Base-by-base conservation (phyloP, 2,797 vertebrate species). In the Alcedo atthis region DNA sequence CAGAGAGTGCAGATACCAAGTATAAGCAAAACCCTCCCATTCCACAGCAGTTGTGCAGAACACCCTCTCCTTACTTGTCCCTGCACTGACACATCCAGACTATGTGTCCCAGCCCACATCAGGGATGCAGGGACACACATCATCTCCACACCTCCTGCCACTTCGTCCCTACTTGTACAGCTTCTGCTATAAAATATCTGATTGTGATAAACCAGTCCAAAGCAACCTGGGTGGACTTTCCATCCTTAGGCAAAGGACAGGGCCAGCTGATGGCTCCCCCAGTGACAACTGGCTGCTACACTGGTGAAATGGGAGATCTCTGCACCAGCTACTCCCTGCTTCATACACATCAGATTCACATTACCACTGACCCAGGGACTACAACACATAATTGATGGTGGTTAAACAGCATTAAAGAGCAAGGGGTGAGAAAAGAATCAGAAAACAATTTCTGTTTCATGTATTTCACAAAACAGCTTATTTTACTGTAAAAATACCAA, bases 281-380 rank as follows among this genome's bases (percentile, higher is more conserved):
- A 5, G n/a, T 12, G 74, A 21, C 61, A 67, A 15, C 15, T 2
- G 32, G 20, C 1, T 24, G 55, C 64, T 12, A 10, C 24, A 76
- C 19, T 0, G 28, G 35, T 6, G 1, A 12, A 48, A n/a, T 1
- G 4, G 26, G 79, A 24, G 46, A 13, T 14, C n/a, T 18, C 22
- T 2, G 14, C 54, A 37, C 12, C 24, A 67, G 66, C 20, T 67
- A 25, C 49, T 48, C 33, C n/a, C n/a, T 58, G 24, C 77, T 53
- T 45, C 68, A 11, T 10, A 21, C 24, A 6, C 2, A 20, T 64
- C 76, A 53, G 28, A 30, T 62, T 4, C 13, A 33, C 58, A 33
- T 19, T 63, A 2, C n/a, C 45, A 0, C 66, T 13, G 7, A 66
- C 25, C 3, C 75, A 33, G 64, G 46, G 24, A 4, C 49, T 17